Percentiles rank a stretch among this genome's conserved stretches.
phyloP scores from a whole-genome alignment of 1,140 invertebrate genomes.

The Penaeus vannamei region DNA sequence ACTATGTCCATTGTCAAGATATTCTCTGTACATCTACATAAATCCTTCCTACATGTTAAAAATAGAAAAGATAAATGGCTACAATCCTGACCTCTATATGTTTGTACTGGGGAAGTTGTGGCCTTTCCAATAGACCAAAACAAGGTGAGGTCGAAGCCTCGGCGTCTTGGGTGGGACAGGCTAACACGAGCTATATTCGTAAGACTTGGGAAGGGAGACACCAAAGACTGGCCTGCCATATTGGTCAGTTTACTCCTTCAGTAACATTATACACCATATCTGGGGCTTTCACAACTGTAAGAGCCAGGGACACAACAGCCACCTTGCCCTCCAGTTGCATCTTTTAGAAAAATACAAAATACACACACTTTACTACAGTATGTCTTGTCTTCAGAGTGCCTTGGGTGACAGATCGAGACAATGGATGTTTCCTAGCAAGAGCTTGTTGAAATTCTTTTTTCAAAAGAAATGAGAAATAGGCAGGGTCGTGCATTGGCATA shows the following conservation, averaged over 20 bases:
- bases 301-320: constrained; percentile 33
- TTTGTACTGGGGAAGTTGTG: too few species aligned
- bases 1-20: too few species aligned
- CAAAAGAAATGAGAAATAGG: constrained; percentile 1
- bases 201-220: constrained; percentile 37
- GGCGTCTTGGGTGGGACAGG: neutral
- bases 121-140: constrained; percentile 4
- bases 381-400: constrained; percentile 40
- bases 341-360: constrained; percentile 64
- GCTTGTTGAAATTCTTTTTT: constrained; percentile 19
- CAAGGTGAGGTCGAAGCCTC: neutral
- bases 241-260: constrained; percentile 58
- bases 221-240: constrained; percentile 51
- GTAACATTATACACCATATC: constrained; percentile 56
- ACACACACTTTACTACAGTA: constrained; percentile 42
- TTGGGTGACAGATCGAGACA: constrained; percentile 41
- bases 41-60: too few species aligned
- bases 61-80: too few species aligned
- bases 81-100: too few species aligned
- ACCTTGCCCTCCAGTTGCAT: constrained; percentile 27
- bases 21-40: too few species aligned
- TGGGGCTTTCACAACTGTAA: constrained; percentile 7
- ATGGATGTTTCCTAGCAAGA: constrained; percentile 41
- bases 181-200: neutral
- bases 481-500: constrained; percentile 30